Conservation (phyloP, 1,140 invertebrate genomes). For the Pseudachorutes palmiensis region DNA sequence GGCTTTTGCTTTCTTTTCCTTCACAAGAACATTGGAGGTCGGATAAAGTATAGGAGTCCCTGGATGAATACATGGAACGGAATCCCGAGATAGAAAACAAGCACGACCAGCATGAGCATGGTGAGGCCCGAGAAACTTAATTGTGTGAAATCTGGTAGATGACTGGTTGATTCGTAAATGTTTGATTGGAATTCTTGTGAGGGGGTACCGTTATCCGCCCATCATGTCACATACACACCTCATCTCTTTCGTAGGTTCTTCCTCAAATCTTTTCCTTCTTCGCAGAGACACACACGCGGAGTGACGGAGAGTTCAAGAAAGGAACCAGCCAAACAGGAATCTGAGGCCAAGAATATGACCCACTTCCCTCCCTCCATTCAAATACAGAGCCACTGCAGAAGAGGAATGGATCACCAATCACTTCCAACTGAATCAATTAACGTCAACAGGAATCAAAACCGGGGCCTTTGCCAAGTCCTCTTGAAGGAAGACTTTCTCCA, state of each 20-base stretch:
- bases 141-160: neutral
- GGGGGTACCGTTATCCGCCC: constrained; percentile 5
- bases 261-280: neutral
- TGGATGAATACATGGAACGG: neutral
- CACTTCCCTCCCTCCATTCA: neutral
- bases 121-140: neutral
- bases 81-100: neutral
- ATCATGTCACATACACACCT: neutral
- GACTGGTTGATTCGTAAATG: neutral
- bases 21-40: neutral
- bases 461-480: no score
- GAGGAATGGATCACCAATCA: neutral
- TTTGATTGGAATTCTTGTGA: constrained; percentile 10
- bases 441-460: no score
- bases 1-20: no score
- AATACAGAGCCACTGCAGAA: neutral
- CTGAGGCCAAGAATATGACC: neutral
- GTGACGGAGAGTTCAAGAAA: neutral
- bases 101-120: neutral
- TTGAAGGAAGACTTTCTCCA: no score
- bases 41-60: neutral
- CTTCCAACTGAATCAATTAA: no score
- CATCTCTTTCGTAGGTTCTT: neutral
- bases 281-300: neutral
- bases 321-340: constrained; percentile 3